Base-by-base conservation (phyloP, 1,140 invertebrate species). In the Babylonia areolata region DNA sequence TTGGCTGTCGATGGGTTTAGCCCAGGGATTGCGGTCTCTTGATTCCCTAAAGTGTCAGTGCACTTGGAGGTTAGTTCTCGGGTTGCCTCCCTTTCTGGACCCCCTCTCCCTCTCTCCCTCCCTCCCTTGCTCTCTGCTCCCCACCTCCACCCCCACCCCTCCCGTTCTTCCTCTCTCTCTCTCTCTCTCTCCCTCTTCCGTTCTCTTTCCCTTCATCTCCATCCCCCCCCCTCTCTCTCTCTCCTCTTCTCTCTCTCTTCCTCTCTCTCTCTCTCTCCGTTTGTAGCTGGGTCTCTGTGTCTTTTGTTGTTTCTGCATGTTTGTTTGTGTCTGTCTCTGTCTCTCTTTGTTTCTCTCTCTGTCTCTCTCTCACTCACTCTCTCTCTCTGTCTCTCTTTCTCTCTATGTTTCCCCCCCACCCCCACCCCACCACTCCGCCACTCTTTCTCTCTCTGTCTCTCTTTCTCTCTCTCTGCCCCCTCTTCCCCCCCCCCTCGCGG, bases 361-460 rank as follows among this genome's bases (percentile, higher is more conserved):
- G 9, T 64, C 58, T 64, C 58, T 64, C 28, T 64, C 15, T 17
- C 58, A 73, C n/a, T 35, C 69, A 6, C n/a, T 15, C 23, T 73
- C 69, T 73, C 33, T 17, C 33, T 73, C 31, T 35, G 3, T 17
- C 33, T 73, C 69, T 35, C 33, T 5, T 35, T 20, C 33, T 37
- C 35, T 35, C 33, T 35, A 9, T 35, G 3, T 77, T 15, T 1
- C 73, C 31, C 37, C 3, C 73, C 31, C 37, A 17, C 73, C 40
- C 73, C 31, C 15, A 35, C 33, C 35, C 71, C 35, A 11, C 35
- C 6, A 12, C 33, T 75, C 33, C 31, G 9, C 35, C 71, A 12
- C 71, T 75, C 71, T 75, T 31, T 75, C 71, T 35, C 6, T 75
- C 71, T 75, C 33, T 35, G 2, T 75, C 71, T 75, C 71, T 75